Evolutionary conservation across 1,140 invertebrate species (phyloP), one percentile per base, ranked within the genome.

Genomic region (Drosophila dunni): DNA sequence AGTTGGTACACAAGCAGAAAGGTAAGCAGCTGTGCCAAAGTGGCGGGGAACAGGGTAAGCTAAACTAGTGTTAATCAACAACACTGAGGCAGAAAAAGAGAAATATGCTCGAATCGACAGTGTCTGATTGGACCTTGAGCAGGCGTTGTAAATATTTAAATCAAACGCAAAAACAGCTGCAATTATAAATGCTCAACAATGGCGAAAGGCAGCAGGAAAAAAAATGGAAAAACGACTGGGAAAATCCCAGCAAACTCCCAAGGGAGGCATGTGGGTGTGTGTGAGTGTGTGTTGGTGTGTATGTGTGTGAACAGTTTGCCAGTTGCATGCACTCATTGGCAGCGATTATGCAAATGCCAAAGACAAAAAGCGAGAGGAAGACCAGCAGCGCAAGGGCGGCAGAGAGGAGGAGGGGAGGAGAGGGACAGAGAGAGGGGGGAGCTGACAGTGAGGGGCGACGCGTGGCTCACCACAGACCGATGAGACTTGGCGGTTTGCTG

Each of bases 301-400:
- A 29, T 17, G 11, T 9, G 7, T 48, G 15, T 36, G 6, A 33
- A 17, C 29, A 48, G 38, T 63, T 70, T 63, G 70, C 40, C 40
- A 54, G 56, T 72, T 63, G 62, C 73, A 71, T 58, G 68, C 60
- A 60, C 60, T 74, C 69, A 68, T 60, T 75, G 70, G 15, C 61
- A 56, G 34, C 84, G 84, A 88, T 88, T 88, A 88, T 89, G 85
- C 84, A 89, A 81, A 89, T 89, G 60, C 63, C 40, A 69, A 58
- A 50, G 45, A 68, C 64, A 76, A 38, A 46, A 42, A 63, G 33
- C 40, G 17, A 45, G 40, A 54, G 46, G 56, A 40, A 13, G 46
- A 42, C 24, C 24, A 29, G 24, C 46, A 24, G 15, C 60, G 45
- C 44, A 11, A 45, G 7, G 60, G 15, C 17, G 17, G 2, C 17